A percentile compares a stretch with the other conserved stretches of the same genome.
Conservation (phyloP, 2,797 vertebrate genomes). For the Arnoldichthys spilopterus region DNA sequence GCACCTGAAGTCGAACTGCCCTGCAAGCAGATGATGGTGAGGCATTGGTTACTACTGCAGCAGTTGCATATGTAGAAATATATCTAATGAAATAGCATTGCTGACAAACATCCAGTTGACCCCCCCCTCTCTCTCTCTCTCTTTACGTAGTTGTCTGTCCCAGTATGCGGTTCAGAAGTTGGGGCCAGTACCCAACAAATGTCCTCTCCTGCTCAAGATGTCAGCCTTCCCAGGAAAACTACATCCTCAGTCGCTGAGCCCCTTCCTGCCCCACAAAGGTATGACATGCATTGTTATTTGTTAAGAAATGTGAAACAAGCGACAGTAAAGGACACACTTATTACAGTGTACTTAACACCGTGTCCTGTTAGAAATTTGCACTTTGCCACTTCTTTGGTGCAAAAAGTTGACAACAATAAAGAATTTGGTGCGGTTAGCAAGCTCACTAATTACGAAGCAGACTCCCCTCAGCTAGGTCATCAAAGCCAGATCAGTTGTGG, state of each 20-base stretch:
- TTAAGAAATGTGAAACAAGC: background rate
- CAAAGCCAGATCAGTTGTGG: too few relatives aligned
- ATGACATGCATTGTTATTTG: background rate
- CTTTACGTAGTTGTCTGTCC: constrained; percentile 3
- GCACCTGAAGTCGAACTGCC: constrained; percentile 54
- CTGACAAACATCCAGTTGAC: background rate
- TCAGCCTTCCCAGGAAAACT: constrained; percentile 17
- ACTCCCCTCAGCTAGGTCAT: too few relatives aligned
- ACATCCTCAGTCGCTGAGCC: constrained; percentile 7
- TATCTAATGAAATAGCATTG: background rate
- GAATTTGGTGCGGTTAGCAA: too few relatives aligned
- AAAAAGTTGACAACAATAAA: too few relatives aligned
- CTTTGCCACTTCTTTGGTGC: too few relatives aligned
- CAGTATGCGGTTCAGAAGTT: constrained; percentile 11
- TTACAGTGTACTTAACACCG: too few relatives aligned
- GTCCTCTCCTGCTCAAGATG: constrained; percentile 2
- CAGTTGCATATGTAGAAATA: background rate
- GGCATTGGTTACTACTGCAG: background rate
- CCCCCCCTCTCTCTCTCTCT: too few relatives aligned
- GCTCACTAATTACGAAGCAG: too few relatives aligned
- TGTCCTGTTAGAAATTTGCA: too few relatives aligned
- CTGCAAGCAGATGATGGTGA: constrained; percentile 69
- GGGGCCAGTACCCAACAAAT: constrained; percentile 14
- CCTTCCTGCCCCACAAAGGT: constrained; percentile 24
- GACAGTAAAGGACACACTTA: too few relatives aligned